Conservation (phyloP, 2,888 invertebrate genomes). For the Oscheius onirici region DNA sequence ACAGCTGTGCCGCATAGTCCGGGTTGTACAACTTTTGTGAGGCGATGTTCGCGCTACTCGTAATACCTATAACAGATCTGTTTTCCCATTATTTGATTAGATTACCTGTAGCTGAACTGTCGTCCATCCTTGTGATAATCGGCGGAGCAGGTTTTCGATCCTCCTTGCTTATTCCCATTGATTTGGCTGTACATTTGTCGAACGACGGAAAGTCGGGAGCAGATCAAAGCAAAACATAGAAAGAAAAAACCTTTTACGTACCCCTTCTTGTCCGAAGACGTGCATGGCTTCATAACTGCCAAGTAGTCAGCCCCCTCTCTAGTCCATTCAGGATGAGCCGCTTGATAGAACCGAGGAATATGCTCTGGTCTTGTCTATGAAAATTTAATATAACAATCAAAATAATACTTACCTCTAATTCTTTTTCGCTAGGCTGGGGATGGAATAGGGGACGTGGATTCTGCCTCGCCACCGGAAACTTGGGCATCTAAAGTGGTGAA, state of each 20-base stretch:
- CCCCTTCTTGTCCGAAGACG: slow-evolving; percentile 30
- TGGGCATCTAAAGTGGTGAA: slow-evolving; percentile 19
- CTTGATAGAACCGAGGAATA: slow-evolving; percentile 24
- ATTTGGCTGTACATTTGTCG: neutral
- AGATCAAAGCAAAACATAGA: slow-evolving; percentile 3
- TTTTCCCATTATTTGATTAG: too few species aligned
- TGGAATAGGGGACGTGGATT: slow-evolving; percentile 17
- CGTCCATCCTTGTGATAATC: slow-evolving; percentile 6
- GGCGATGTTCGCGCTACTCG: slow-evolving; percentile 29
- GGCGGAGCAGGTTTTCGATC: slow-evolving; percentile 4
- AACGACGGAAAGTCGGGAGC: slow-evolving; percentile 28
- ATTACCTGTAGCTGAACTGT: slow-evolving; percentile 31
- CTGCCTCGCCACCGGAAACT: slow-evolving; percentile 27
- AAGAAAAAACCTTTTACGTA: neutral
- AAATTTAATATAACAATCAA: neutral
- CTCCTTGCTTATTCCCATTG: slow-evolving; percentile 10
- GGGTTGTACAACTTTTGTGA: slow-evolving; percentile 21
- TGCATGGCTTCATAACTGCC: slow-evolving; percentile 30
- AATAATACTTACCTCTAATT: slow-evolving; percentile 22
- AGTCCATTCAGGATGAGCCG: slow-evolving; percentile 34
- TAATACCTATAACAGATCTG: slow-evolving; percentile 25
- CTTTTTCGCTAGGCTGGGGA: slow-evolving; percentile 31
- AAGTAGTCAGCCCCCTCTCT: slow-evolving; percentile 28
- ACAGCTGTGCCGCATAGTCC: slow-evolving; percentile 14
- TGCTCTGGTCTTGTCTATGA: slow-evolving; percentile 32